Percentiles rank a stretch among this genome's conserved stretches.
Evolutionary conservation across 2,113 vertebrate genomes (phyloP).

Genomic region (Diadophis punctatus): DNA sequence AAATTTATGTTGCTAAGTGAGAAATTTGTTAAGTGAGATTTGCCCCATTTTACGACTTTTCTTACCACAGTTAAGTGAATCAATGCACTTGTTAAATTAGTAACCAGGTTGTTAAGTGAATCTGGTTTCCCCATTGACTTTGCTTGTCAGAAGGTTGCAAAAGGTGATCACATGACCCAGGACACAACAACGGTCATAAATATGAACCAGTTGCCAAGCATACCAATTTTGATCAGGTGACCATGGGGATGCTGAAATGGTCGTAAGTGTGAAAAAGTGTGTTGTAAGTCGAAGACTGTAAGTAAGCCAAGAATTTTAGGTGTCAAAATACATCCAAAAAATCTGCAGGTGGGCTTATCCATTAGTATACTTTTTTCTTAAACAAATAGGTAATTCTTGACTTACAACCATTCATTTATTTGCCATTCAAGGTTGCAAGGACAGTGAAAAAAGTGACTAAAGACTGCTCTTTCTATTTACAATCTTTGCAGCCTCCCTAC

Average conservation of each 20-base stretch:
- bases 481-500: background rate
- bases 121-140: background rate
- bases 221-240: background rate
- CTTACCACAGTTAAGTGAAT: background rate
- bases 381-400: background rate
- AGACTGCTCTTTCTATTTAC: background rate
- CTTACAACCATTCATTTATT: background rate
- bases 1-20: background rate
- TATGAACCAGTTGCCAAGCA: background rate
- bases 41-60: background rate
- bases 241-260: background rate
- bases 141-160: background rate
- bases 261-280: too few species aligned
- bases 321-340: background rate
- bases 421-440: background rate
- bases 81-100: background rate
- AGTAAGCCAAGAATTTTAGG: background rate
- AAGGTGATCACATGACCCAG: background rate
- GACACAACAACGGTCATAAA: background rate
- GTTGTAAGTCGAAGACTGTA: too few species aligned
- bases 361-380: background rate
- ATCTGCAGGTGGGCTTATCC: background rate
- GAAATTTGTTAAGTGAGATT: background rate
- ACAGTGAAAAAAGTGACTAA: background rate
- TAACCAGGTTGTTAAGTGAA: background rate